These are phyloP conservation scores for Phalacrocorax pelagicus DNA, from an alignment of 2,113 vertebrate genomes.

Conservation along the genomic window DNA sequence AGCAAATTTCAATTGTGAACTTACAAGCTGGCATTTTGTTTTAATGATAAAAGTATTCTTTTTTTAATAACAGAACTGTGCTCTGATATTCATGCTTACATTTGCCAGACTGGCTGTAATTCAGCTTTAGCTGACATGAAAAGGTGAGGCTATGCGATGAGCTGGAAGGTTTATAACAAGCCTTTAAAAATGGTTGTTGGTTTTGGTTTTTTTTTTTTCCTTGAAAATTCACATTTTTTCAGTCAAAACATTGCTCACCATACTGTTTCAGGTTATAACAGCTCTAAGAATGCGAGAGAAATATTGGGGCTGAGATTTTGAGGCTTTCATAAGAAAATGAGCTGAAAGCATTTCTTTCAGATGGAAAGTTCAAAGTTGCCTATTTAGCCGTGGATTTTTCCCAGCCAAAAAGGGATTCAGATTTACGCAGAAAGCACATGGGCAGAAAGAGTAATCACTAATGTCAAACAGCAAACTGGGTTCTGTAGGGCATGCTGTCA, in stretches of 20 bases:
- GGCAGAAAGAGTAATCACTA: not conserved
- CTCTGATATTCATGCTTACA: not conserved
- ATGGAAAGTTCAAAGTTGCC: not conserved
- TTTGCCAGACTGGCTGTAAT: not conserved
- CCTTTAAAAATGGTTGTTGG: not conserved
- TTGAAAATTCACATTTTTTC: not conserved
- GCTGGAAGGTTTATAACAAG: not conserved
- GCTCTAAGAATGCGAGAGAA: not conserved
- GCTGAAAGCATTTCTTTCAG: not conserved
- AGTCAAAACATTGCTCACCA: not conserved
- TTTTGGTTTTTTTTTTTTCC: accelerated
- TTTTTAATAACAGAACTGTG: not conserved
- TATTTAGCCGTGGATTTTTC: not conserved
- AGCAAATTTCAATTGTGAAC: not conserved
- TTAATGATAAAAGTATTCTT: not conserved
- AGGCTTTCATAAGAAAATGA: not conserved
- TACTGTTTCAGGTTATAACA: not conserved
- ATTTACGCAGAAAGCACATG: not conserved
- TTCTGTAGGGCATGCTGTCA: constrained; percentile 43
- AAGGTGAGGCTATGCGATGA: not conserved
- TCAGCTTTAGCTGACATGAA: not conserved
- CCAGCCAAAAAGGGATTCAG: not conserved
- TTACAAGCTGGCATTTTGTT: not conserved
- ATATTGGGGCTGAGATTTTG: not conserved
- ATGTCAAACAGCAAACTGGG: constrained; percentile 35